Conservation (phyloP, 1,140 invertebrate species). For the Linepithema humile region DNA sequence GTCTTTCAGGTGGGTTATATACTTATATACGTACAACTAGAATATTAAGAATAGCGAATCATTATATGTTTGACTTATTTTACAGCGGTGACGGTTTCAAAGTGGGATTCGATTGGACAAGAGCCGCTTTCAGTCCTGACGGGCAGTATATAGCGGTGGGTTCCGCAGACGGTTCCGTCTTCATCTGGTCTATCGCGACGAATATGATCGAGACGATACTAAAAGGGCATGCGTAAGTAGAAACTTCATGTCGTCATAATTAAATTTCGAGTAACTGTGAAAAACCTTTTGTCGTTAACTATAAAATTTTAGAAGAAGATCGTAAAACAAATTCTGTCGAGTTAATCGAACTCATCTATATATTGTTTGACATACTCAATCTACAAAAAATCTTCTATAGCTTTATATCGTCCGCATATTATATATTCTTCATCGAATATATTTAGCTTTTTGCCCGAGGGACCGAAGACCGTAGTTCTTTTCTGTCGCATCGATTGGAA, state of each 20-base stretch:
- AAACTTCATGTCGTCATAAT: not conserved
- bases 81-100: slow-evolving; percentile 96
- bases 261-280: not conserved
- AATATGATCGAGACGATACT: slow-evolving; percentile 92
- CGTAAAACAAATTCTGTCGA: not conserved
- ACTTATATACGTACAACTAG: not conserved
- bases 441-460: slow-evolving; percentile 11
- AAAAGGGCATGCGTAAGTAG: slow-evolving; percentile 94
- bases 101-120: slow-evolving; percentile 96
- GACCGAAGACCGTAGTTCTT: slow-evolving; percentile 21
- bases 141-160: slow-evolving; percentile 95
- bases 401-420: slow-evolving; percentile 1
- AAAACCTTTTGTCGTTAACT: not conserved
- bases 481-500: slow-evolving; percentile 53
- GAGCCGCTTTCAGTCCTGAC: slow-evolving; percentile 96
- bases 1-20: slow-evolving; percentile 91
- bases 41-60: slow-evolving; percentile 24
- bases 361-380: not conserved
- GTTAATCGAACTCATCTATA: not conserved
- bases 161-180: slow-evolving; percentile 95
- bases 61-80: slow-evolving; percentile 60
- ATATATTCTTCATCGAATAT: slow-evolving; percentile 39
- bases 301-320: not conserved
- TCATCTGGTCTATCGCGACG: slow-evolving; percentile 94
- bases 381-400: not conserved